A percentile compares a stretch with the other conserved stretches of the same genome.
phyloP scores from a whole-genome alignment of 2,797 vertebrate genomes.

The Rhynchotus rufescens region DNA sequence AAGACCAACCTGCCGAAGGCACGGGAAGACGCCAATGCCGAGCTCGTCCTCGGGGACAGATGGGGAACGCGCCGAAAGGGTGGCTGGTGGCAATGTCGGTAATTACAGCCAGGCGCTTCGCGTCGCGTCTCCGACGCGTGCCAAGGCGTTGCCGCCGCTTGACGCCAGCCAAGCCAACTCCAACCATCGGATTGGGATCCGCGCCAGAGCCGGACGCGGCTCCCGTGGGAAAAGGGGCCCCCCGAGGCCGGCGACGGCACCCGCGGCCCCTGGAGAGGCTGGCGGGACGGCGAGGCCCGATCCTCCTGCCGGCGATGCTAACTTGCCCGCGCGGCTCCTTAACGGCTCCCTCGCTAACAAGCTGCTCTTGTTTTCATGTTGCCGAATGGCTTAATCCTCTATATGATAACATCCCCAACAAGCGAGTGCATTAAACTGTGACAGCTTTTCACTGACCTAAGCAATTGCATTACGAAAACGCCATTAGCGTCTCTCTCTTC shows the following conservation, averaged over 20 bases:
- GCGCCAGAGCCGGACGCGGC: background rate
- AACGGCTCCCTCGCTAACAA: constrained; percentile 73
- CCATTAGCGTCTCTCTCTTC: constrained; percentile 71
- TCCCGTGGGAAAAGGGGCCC: background rate
- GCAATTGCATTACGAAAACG: constrained; percentile 78
- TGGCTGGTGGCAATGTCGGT: background rate
- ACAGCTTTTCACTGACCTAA: constrained; percentile 82
- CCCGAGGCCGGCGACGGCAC: background rate
- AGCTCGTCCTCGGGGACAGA: background rate
- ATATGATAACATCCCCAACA: constrained; percentile 73
- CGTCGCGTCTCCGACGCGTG: background rate
- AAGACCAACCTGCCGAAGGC: background rate
- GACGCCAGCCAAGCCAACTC: background rate
- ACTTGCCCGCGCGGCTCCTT: constrained; percentile 67
- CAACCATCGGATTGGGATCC: background rate
- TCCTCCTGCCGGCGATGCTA: constrained; percentile 50
- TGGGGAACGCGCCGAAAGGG: fast-evolving
- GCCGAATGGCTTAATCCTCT: constrained; percentile 75
- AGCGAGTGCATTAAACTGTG: constrained; percentile 77
- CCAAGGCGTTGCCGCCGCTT: fast-evolving
- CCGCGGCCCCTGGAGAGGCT: background rate
- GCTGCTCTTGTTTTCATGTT: constrained; percentile 74
- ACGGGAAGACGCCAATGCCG: fast-evolving
- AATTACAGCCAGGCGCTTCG: background rate
- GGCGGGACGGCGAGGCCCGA: background rate